phyloP scores from a whole-genome alignment of 2,797 vertebrate species.

The Leontopithecus rosalia region DNA sequence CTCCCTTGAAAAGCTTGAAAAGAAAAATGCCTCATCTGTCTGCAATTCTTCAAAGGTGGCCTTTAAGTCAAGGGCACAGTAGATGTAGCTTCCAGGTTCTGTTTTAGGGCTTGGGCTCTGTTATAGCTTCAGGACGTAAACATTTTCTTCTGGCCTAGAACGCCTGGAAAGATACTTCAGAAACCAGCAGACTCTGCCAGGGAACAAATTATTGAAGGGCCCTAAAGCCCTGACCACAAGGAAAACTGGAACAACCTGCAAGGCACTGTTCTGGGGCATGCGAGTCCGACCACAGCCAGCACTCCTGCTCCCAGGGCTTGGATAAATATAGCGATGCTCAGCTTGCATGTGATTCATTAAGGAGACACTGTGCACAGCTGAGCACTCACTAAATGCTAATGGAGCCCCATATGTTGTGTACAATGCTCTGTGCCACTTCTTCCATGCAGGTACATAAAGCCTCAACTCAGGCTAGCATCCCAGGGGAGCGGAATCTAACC shows the following conservation, averaged over 20 bases:
- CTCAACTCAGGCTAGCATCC: not conserved
- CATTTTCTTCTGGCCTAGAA: slow-evolving; percentile 44
- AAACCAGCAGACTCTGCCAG: slow-evolving; percentile 37
- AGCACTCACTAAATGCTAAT: slow-evolving; percentile 21
- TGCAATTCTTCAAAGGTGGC: not conserved
- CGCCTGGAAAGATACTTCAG: slow-evolving; percentile 5
- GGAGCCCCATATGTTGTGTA: slow-evolving; percentile 10
- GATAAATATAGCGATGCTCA: not conserved
- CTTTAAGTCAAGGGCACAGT: slow-evolving; percentile 38
- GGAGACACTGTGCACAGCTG: slow-evolving; percentile 59
- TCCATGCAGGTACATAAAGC: not conserved
- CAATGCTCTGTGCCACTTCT: not conserved
- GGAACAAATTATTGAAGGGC: slow-evolving; percentile 16
- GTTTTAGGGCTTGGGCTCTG: not conserved
- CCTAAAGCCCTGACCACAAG: slow-evolving; percentile 40
- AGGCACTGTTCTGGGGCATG: not conserved
- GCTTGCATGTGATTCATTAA: slow-evolving; percentile 48
- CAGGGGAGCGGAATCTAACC: not conserved
- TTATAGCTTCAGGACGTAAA: not conserved
- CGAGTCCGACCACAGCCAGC: not conserved
- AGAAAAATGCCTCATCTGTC: not conserved
- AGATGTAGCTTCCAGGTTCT: not conserved
- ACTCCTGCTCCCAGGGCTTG: not conserved
- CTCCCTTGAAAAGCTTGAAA: not conserved
- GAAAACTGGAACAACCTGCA: not conserved